Evolutionary conservation across 1,140 invertebrate species (phyloP).

Genomic region (Drosophila melanica): DNA sequence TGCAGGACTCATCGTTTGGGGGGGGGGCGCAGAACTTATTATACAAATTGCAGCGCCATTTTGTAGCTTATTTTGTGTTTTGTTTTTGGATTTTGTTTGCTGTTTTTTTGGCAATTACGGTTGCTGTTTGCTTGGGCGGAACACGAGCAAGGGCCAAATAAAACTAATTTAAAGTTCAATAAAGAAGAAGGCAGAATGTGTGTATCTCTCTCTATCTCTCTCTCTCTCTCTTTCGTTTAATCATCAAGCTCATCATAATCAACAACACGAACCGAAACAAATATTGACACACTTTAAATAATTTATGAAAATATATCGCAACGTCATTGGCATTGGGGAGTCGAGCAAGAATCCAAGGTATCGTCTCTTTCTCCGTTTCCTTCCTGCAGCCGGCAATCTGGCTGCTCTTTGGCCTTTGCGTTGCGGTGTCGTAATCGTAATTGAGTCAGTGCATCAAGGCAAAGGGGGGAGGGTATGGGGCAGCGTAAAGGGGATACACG

Average conservation of each 20-base stretch:
- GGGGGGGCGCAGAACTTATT: slow-evolving; percentile 44
- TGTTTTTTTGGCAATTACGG: slow-evolving; percentile 35
- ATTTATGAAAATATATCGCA: slow-evolving; percentile 69
- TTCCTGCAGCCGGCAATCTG: background rate
- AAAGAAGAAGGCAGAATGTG: slow-evolving; percentile 61
- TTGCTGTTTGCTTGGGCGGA: slow-evolving; percentile 37
- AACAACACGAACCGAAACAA: slow-evolving; percentile 46
- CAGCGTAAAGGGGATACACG: background rate
- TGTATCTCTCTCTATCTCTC: slow-evolving; percentile 16
- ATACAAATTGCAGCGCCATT: slow-evolving; percentile 55
- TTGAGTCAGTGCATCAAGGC: slow-evolving; percentile 40
- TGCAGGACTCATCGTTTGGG: slow-evolving; percentile 9
- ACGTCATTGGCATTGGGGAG: slow-evolving; percentile 32
- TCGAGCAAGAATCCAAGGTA: slow-evolving; percentile 29
- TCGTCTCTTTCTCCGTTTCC: too few relatives aligned
- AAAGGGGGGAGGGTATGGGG: background rate
- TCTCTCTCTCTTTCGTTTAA: slow-evolving; percentile 45
- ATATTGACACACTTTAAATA: slow-evolving; percentile 72
- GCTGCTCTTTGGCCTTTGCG: background rate
- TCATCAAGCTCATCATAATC: slow-evolving; percentile 36
- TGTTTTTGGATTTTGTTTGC: slow-evolving; percentile 12
- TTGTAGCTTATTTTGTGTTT: slow-evolving; percentile 20
- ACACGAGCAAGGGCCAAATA: slow-evolving; percentile 54
- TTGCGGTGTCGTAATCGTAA: slow-evolving; percentile 62
- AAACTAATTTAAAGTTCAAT: slow-evolving; percentile 83